These are phyloP conservation scores for Lepus timidus DNA, from an alignment of 2,113 vertebrate genomes.

Conservation along the genomic window DNA sequence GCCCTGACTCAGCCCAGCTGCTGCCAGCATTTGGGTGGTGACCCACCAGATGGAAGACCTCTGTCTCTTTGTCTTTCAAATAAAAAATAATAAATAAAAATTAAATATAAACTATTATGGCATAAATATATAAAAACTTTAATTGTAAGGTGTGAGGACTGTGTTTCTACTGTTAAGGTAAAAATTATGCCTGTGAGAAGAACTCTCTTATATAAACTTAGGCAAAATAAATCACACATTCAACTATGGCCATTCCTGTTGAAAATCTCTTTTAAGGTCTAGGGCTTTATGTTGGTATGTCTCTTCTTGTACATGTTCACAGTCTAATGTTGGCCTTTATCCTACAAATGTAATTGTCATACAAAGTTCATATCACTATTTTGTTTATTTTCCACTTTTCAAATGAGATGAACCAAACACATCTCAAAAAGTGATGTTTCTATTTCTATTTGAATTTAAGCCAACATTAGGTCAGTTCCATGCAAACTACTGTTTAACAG, in stretches of 20 bases:
- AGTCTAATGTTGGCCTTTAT: background rate
- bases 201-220: background rate
- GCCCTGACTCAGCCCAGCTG: too few relatives aligned
- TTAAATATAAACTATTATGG: background rate
- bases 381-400: slow-evolving; percentile 32
- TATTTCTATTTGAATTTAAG: slow-evolving; percentile 4
- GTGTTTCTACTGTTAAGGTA: background rate
- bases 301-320: background rate
- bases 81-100: too few relatives aligned
- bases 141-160: background rate
- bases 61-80: too few relatives aligned
- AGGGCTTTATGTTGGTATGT: background rate
- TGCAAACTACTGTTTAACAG: background rate
- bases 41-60: too few relatives aligned
- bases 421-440: background rate
- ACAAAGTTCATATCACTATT: background rate
- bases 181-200: background rate
- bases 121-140: background rate
- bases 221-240: background rate
- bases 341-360: background rate
- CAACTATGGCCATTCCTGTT: background rate
- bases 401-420: slow-evolving; percentile 4
- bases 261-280: slow-evolving; percentile 3
- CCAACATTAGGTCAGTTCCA: background rate
- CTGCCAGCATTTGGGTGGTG: too few relatives aligned